Conservation (phyloP, 2,888 invertebrate species). For the Diplazon laetatorius region DNA sequence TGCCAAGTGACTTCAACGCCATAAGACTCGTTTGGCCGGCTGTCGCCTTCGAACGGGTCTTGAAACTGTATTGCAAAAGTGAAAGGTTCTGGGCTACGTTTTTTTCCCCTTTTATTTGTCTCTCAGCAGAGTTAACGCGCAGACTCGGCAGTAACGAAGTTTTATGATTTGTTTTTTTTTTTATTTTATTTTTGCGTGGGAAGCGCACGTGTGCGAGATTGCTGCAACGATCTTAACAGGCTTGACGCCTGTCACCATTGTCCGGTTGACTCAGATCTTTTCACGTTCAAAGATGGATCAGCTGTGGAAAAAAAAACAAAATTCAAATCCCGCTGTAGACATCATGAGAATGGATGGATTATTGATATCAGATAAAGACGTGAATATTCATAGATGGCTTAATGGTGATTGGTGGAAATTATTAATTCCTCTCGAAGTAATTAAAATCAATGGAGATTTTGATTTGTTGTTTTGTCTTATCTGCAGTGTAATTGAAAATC, state of each 20-base stretch:
- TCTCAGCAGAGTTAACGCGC: slow-evolving; percentile 35
- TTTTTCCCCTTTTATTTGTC: too few relatives aligned
- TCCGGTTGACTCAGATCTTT: not conserved
- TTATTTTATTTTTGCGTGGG: slow-evolving; percentile 55
- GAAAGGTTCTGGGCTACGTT: slow-evolving; percentile 72
- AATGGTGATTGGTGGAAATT: too few relatives aligned
- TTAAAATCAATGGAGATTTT: too few relatives aligned
- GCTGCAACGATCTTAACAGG: slow-evolving; percentile 21
- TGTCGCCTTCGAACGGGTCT: slow-evolving; percentile 75
- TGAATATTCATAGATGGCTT: too few relatives aligned
- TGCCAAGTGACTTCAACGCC: slow-evolving; percentile 29
- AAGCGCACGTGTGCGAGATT: slow-evolving; percentile 45
- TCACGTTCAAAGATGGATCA: not conserved
- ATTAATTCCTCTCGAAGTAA: too few relatives aligned
- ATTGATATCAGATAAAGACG: too few relatives aligned
- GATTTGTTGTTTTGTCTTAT: too few relatives aligned
- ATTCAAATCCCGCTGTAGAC: not conserved
- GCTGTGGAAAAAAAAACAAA: not conserved
- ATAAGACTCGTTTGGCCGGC: slow-evolving; percentile 63
- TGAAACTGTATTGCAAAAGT: slow-evolving; percentile 71
- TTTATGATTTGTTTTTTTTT: slow-evolving; percentile 18
- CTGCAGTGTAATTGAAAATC: too few relatives aligned
- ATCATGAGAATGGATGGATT: too few relatives aligned
- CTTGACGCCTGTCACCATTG: slow-evolving; percentile 27
- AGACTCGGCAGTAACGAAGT: slow-evolving; percentile 15